Conservation (phyloP, 2,888 invertebrate species). For the Octodonta nipae region DNA sequence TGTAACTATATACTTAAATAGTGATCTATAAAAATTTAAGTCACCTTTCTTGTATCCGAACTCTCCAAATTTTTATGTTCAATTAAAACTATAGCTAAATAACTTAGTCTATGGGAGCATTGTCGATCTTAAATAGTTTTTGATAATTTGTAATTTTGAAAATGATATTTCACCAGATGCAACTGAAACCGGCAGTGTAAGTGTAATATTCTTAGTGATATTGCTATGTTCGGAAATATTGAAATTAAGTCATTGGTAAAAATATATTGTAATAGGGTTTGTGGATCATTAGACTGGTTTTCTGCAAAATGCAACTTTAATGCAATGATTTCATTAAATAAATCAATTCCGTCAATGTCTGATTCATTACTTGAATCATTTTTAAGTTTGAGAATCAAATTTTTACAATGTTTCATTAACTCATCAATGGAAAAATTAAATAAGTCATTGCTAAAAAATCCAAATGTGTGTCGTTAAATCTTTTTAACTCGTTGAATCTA, state of each 20-base stretch:
- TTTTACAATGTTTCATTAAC: conserved; percentile 4
- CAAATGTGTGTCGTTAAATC: background rate
- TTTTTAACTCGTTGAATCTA: background rate
- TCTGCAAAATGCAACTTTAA: conserved; percentile 3
- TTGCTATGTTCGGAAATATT: conserved; percentile 3
- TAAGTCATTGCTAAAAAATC: conserved; percentile 2
- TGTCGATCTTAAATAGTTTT: conserved; percentile 4
- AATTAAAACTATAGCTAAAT: conserved; percentile 3
- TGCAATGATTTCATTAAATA: conserved; percentile 3
- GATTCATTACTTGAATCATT: conserved; percentile 1
- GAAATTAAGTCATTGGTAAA: no score
- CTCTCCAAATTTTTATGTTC: no score
- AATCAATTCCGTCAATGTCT: no score
- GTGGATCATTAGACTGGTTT: conserved; percentile 5
- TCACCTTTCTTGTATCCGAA: no score
- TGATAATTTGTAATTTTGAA: conserved; percentile 3
- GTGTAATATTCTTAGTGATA: conserved; percentile 1
- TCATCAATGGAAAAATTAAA: conserved; percentile 2
- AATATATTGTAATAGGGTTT: no score
- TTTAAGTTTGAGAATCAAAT: background rate
- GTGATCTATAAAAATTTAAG: no score
- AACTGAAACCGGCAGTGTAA: conserved; percentile 5
- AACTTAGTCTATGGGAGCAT: conserved; percentile 2
- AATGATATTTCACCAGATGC: no score
- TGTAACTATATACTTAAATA: no score